Conservation (phyloP, 2,888 invertebrate genomes). For the Clostera curtula region DNA sequence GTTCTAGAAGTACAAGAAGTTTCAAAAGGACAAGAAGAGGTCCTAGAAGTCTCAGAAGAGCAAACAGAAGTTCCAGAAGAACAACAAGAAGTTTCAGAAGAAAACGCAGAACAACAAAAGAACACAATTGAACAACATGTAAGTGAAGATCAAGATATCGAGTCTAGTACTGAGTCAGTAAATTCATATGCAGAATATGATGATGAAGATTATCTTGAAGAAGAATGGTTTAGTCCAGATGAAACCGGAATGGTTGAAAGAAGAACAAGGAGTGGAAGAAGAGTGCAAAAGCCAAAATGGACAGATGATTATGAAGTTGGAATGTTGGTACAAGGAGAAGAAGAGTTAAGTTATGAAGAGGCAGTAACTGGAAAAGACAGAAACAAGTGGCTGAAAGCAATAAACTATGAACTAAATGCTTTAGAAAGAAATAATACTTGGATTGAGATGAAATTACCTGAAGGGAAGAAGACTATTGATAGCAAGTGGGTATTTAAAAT, state of each 20-base stretch:
- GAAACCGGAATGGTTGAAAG: not conserved
- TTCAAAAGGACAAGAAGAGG: too few relatives aligned
- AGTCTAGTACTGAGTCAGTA: too few relatives aligned
- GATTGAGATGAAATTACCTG: not conserved
- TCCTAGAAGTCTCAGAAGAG: too few relatives aligned
- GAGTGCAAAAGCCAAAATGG: slow-evolving; percentile 1
- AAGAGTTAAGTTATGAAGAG: slow-evolving; percentile 12
- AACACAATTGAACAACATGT: too few relatives aligned
- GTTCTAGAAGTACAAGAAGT: too few relatives aligned
- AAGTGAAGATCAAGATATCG: too few relatives aligned
- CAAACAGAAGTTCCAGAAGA: too few relatives aligned
- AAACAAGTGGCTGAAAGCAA: slow-evolving; percentile 14
- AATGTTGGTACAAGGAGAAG: slow-evolving; percentile 2
- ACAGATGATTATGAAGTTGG: slow-evolving; percentile 3
- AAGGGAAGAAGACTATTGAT: slow-evolving; percentile 2
- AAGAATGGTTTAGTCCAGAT: slow-evolving; percentile 2
- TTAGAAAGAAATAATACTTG: slow-evolving; percentile 17
- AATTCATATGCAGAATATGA: too few relatives aligned
- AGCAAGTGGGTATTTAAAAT: slow-evolving; percentile 18
- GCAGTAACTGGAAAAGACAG: slow-evolving; percentile 11
- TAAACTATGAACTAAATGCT: slow-evolving; percentile 13
- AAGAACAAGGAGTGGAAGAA: not conserved
- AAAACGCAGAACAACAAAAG: too few relatives aligned
- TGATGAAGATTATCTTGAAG: not conserved
- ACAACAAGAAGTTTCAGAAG: too few relatives aligned